A percentile compares a stretch with the other conserved stretches of the same genome.
Conservation (phyloP, 2,888 invertebrate species). For the Metacarcinus magister region DNA sequence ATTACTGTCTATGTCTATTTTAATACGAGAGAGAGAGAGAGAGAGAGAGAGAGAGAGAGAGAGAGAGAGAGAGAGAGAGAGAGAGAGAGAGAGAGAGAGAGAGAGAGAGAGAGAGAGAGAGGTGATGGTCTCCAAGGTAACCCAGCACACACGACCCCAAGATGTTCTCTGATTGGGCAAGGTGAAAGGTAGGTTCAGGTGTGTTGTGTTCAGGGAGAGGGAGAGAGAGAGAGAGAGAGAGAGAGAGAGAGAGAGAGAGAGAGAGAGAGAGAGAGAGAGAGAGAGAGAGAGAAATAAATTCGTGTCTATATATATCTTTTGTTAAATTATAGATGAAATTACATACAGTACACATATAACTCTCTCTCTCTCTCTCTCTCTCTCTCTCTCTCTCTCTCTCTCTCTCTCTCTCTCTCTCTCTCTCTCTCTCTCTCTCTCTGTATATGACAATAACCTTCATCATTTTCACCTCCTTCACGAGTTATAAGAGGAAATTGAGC, state of each 20-base stretch:
- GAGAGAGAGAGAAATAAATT: neutral
- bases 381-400: conserved; percentile 2
- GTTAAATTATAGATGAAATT: too few relatives aligned
- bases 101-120: conserved; percentile 16
- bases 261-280: conserved; percentile 28
- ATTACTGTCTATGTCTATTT: neutral
- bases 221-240: conserved; percentile 39
- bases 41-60: neutral
- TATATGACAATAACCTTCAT: neutral
- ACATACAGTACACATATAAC: neutral
- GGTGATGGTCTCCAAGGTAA: neutral
- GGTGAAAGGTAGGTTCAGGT: neutral
- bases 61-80: neutral
- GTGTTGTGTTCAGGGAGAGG: neutral
- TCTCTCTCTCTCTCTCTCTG: neutral
- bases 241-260: conserved; percentile 39
- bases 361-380: neutral
- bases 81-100: conserved; percentile 55
- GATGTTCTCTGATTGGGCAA: neutral
- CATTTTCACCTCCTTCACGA: neutral
- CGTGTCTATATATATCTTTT: too few relatives aligned
- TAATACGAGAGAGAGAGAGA: neutral
- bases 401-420: conserved; percentile 2
- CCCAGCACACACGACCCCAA: neutral
- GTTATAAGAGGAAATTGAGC: neutral